Evolutionary conservation across 92 coral and sea anemone genomes (phyloP), one percentile per base, ranked within the genome.

Genomic region (Bergia sp.): DNA sequence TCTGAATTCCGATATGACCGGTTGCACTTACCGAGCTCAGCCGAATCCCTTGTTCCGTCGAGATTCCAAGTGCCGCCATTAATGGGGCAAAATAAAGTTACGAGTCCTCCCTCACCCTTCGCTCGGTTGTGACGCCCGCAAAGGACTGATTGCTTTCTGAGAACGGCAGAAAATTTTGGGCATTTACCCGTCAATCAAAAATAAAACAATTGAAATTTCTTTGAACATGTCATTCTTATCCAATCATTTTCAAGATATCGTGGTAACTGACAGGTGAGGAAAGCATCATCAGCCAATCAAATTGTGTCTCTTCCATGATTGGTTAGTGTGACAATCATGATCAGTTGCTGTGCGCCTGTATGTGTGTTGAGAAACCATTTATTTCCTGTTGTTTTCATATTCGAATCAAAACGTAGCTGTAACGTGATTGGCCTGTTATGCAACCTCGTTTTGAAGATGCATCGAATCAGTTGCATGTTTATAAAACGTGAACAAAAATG

Each of bases 1-100:
- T 44, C 37, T 3, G 41, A 76, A 42, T 20, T 42, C 4, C 80
- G 82, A 50, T 38, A 18, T 73, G 6, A 43, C 5, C 83, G 73
- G 49, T 38, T 57, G n/a, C 74, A 90, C 95, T 91, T 90, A 97
- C 99, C 77, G 99, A 86, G 90, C 98, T 97, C 1, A 94, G 94
- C 21, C 98, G 96, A 65, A 97, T 95, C 81, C 99, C 99, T 13
- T 76, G 90, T 44, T 95, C 96, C 61, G 90, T 86, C 20, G 98
- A 92, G 23, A 4, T 84, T 7, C 64, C 79, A 16, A 75, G 75
- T 69, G 79, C 87, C 66, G 77, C 87, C 87, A 84, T 84, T 44
- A 72, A 84, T 73, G 87, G 79, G 55, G 64, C 77, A 44, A 84
- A 69, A 71, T 4, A 84, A 49, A 69, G 87, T 84, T 57, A 84